phyloP scores from a whole-genome alignment of 1,140 invertebrate genomes.

The Penaeus indicus region DNA sequence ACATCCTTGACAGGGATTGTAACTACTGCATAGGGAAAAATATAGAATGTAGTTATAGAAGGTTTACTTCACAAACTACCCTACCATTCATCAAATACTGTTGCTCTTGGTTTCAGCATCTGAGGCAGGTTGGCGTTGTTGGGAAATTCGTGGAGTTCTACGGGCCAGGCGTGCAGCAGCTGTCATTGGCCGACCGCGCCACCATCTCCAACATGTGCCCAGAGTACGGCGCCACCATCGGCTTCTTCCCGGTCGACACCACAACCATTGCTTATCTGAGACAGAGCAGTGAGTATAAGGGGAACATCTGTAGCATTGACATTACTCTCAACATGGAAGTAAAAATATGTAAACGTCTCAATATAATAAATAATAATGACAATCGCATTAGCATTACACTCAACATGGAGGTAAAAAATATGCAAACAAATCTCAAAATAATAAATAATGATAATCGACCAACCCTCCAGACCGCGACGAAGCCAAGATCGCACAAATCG shows the following conservation, averaged over 20 bases:
- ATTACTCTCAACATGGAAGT: background rate
- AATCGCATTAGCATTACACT: background rate
- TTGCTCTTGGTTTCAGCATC: constrained; percentile 76
- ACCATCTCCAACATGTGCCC: constrained; percentile 98
- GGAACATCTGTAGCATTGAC: background rate
- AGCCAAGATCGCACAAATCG: constrained; percentile 86
- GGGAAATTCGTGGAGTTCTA: constrained; percentile 99
- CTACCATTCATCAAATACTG: background rate
- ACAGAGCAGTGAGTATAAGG: constrained; percentile 83
- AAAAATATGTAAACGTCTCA: background rate
- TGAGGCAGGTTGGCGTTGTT: constrained; percentile 94
- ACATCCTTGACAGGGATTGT: too few species aligned
- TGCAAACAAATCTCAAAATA: background rate
- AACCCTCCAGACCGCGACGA: constrained; percentile 81
- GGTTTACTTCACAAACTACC: background rate
- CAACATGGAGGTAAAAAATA: background rate
- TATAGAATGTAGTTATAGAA: background rate
- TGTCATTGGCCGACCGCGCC: constrained; percentile 95
- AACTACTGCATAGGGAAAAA: too few species aligned
- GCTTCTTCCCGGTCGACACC: constrained; percentile 94
- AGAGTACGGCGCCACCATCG: constrained; percentile 97
- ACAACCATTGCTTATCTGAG: constrained; percentile 86
- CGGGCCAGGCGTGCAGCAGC: constrained; percentile 88
- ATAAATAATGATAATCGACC: constrained; percentile 10
- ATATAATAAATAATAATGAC: background rate